Percentiles rank a stretch among this genome's conserved stretches.
phyloP scores from a whole-genome alignment of 2,888 invertebrate species.

The Stegana nigrithorax region DNA sequence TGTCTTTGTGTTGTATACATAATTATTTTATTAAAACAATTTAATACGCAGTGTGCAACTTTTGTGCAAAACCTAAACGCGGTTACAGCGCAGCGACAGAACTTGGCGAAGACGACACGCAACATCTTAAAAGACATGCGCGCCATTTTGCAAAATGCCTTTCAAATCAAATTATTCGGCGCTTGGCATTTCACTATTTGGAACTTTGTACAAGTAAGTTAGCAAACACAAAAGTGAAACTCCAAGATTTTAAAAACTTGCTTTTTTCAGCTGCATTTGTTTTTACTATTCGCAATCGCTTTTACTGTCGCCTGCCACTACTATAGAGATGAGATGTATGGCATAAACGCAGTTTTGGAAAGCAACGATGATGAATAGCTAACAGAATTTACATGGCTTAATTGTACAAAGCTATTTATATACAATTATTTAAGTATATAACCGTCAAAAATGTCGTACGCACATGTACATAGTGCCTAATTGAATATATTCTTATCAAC shows the following conservation, averaged over 20 bases:
- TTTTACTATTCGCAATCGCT: conserved; percentile 34
- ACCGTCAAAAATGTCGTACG: too few relatives aligned
- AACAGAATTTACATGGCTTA: not conserved
- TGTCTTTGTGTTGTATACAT: conserved; percentile 20
- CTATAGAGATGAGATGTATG: conserved; percentile 37
- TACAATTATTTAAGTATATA: too few relatives aligned
- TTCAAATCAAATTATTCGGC: conserved; percentile 35
- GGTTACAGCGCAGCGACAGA: not conserved
- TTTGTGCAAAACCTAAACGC: conserved; percentile 1
- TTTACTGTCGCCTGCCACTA: conserved; percentile 37
- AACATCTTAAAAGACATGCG: conserved; percentile 28
- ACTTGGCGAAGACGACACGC: not conserved
- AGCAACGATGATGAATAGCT: conserved; percentile 17
- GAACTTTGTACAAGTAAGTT: conserved; percentile 39
- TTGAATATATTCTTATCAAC: not conserved
- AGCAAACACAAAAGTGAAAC: not conserved
- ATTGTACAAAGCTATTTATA: too few relatives aligned
- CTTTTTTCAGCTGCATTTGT: conserved; percentile 38
- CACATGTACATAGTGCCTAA: not conserved
- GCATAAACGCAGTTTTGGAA: conserved; percentile 27
- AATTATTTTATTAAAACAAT: conserved; percentile 18
- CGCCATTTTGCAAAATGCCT: conserved; percentile 20
- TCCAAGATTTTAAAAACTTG: not conserved
- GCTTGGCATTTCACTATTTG: conserved; percentile 30
- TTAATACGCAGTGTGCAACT: not conserved